phyloP scores from a whole-genome alignment of 2,113 vertebrate species.

The Anseranas semipalmata region DNA sequence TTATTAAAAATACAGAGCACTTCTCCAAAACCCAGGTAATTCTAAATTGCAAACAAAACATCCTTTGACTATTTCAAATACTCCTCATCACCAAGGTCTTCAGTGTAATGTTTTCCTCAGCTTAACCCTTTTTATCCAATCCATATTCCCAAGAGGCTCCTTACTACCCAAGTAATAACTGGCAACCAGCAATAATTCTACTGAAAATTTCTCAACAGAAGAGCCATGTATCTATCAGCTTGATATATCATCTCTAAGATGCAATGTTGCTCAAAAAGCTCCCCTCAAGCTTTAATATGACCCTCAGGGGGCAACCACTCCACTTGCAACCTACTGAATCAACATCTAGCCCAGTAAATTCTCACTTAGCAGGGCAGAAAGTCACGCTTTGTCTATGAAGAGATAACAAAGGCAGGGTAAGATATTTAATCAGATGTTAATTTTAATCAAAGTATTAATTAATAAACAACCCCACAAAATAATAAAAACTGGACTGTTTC shows the following conservation, averaged over 20 bases:
- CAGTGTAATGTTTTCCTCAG: slow-evolving; percentile 42
- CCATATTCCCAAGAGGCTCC: slow-evolving; percentile 51
- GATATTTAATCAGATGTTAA: slow-evolving; percentile 32
- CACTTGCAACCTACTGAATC: slow-evolving; percentile 79
- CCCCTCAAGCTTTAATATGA: slow-evolving; percentile 76
- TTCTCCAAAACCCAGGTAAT: neutral
- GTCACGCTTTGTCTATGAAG: slow-evolving; percentile 29
- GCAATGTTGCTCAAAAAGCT: slow-evolving; percentile 75
- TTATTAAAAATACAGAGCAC: slow-evolving; percentile 38
- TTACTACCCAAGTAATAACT: slow-evolving; percentile 72
- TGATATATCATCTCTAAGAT: slow-evolving; percentile 77
- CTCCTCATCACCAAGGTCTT: slow-evolving; percentile 29
- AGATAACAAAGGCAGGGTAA: slow-evolving; percentile 39
- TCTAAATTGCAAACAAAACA: neutral
- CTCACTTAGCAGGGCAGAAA: slow-evolving; percentile 65
- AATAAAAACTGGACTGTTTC: neutral
- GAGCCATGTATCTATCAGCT: slow-evolving; percentile 72
- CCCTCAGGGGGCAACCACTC: slow-evolving; percentile 76
- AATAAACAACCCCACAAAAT: neutral
- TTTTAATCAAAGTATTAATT: slow-evolving; percentile 23
- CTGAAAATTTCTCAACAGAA: slow-evolving; percentile 63
- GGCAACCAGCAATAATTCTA: slow-evolving; percentile 72
- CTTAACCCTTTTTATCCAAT: slow-evolving; percentile 74
- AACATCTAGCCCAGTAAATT: slow-evolving; percentile 78
- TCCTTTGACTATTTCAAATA: slow-evolving; percentile 23